These are phyloP conservation scores for Petaurus breviceps DNA, from an alignment of 2,113 vertebrate species.

Conservation along the genomic window DNA sequence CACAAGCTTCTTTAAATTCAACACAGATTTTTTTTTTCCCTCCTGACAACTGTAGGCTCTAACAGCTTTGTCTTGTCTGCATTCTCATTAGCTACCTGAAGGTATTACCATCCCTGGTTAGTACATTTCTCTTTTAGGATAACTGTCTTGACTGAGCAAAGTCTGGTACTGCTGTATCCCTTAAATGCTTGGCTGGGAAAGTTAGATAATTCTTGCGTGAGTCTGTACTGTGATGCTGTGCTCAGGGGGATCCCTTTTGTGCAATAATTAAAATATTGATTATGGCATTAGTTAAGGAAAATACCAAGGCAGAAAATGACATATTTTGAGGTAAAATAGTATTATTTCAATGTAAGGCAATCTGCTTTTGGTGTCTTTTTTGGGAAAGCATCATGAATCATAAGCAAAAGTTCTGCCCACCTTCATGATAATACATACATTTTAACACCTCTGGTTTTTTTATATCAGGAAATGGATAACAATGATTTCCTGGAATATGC, in stretches of 20 bases:
- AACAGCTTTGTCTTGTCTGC: background rate
- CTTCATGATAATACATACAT: constrained; percentile 25
- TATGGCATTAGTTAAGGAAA: constrained; percentile 43
- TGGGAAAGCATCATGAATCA: constrained; percentile 16
- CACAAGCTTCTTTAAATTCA: background rate
- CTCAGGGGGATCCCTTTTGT: background rate
- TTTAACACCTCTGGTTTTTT: constrained; percentile 46
- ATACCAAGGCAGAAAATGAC: constrained; percentile 14
- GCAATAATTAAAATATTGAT: constrained; percentile 59
- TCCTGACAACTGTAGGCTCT: background rate
- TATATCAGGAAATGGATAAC: constrained; percentile 33
- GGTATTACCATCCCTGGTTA: background rate
- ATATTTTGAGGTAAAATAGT: constrained; percentile 24
- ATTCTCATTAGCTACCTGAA: background rate
- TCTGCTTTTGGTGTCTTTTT: constrained; percentile 24
- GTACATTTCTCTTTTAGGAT: background rate
- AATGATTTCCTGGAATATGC: background rate
- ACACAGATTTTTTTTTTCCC: background rate
- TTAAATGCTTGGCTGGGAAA: background rate
- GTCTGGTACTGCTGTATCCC: background rate
- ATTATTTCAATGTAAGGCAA: background rate
- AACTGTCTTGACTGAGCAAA: background rate
- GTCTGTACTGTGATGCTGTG: background rate
- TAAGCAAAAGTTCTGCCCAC: background rate
- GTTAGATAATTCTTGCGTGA: constrained; percentile 2